A percentile compares a stretch with the other conserved stretches of the same genome.
These are phyloP conservation scores for Hypotaenidia okinawae DNA, from an alignment of 2,797 vertebrate genomes.

Conservation along the genomic window DNA sequence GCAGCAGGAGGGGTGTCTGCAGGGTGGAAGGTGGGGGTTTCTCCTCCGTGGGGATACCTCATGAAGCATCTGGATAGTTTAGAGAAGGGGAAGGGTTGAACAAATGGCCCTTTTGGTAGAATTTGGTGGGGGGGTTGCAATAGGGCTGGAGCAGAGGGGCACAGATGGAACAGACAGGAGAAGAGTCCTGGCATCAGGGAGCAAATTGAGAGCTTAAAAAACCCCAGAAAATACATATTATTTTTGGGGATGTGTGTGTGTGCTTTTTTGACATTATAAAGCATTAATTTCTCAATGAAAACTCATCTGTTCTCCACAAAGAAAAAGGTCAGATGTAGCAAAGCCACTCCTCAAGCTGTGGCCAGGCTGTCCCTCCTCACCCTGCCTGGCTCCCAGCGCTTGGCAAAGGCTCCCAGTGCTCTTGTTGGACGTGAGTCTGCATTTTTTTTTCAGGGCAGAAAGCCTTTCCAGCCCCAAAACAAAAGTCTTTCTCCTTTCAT, in stretches of 20 bases:
- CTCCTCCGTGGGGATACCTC: accelerated
- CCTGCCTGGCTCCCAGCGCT: not conserved
- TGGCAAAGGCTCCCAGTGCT: not conserved
- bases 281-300: not conserved
- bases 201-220: not conserved
- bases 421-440: not conserved
- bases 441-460: not conserved
- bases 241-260: too few relatives aligned
- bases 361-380: not conserved
- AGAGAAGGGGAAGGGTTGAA: not conserved
- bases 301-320: not conserved
- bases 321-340: not conserved
- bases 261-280: not conserved
- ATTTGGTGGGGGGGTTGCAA: not conserved
- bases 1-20: accelerated
- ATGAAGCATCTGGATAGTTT: accelerated
- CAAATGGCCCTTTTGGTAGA: not conserved
- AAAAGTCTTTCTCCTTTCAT: not conserved
- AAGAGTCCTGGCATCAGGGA: accelerated
- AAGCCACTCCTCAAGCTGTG: not conserved
- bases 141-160: not conserved
- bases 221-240: too few relatives aligned
- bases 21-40: not conserved
- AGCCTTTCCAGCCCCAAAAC: not conserved
- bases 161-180: not conserved